These are phyloP conservation scores for Vulpes ferrilata DNA, from an alignment of 2,113 vertebrate species.

Conservation along the genomic window DNA sequence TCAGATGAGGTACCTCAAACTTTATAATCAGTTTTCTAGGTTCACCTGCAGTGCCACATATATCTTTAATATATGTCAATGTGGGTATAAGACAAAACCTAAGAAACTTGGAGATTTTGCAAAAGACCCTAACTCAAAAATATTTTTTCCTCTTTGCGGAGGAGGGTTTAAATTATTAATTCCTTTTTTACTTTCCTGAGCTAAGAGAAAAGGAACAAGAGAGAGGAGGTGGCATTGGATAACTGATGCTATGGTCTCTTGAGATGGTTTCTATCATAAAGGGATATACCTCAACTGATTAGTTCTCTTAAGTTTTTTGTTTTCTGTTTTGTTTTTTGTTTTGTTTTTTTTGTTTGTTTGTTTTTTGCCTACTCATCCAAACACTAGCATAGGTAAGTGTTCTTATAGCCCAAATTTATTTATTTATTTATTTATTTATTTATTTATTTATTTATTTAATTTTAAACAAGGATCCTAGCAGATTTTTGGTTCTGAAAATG, in stretches of 20 bases:
- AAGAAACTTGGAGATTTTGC: neutral
- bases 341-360: neutral
- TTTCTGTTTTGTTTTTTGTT: neutral
- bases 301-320: neutral
- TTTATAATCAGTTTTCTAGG: constrained; percentile 22
- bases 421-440: neutral
- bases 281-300: neutral
- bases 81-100: neutral
- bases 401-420: neutral
- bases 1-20: neutral
- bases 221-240: neutral
- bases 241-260: constrained; percentile 18
- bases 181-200: constrained; percentile 41
- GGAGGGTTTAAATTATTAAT: neutral
- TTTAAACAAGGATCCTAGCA: neutral
- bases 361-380: neutral
- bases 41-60: neutral
- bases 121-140: constrained; percentile 24
- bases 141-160: neutral
- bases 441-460: no score
- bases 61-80: neutral
- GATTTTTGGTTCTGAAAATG: constrained; percentile 8
- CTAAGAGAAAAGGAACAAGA: constrained; percentile 34
- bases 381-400: neutral
- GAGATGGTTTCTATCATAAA: constrained; percentile 20